Evolutionary conservation across 2,113 vertebrate genomes (phyloP), one percentile per base, ranked within the genome.

Genomic region (Falcunculus frontatus): DNA sequence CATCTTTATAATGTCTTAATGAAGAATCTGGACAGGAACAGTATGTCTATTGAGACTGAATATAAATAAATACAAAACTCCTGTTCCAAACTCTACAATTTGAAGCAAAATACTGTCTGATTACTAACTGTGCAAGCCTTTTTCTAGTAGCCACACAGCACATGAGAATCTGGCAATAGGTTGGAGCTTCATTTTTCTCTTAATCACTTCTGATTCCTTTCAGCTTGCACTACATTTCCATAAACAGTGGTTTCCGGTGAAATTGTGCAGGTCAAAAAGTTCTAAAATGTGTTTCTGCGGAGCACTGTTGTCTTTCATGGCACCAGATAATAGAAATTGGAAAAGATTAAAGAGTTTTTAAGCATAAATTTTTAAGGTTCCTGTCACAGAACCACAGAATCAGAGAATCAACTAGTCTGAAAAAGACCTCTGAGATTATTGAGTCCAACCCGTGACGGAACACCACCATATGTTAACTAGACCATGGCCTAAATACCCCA

Each of bases 371-470:
- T n/a, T n/a, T n/a, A n/a, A n/a, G n/a, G n/a, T n/a, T n/a, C 17
- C 18, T 69, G 9, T 13, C 20, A n/a, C 27, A 53, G 20, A 57
- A 41, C 30, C 29, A 18, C 4, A 46, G 14, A 37, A 79, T n/a
- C 29, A 18, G 3, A 46, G 14, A 37, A 79, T 30, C 25, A 55
- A 1, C 13, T n/a, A 29, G 7, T 19, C 13, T 55, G 20, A 47
- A 41, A 78, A 69, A 39, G 29, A 62, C 10, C 3, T 53, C 55
- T 33, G n/a, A n/a, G 84, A 69, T 78, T 13, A 35, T 9, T 4
- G 10, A 35, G 13, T 41, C 13, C 20, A 16, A 13, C 20, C 30
- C 30, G 4, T 50, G 44, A 59, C 13, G 0, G 0, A 76, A 32
- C 8, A 47, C 10, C 39, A 39, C 13, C 9, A 3, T 53, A 7